Conservation (phyloP, 2,888 invertebrate species). For the Morpho helenor region DNA sequence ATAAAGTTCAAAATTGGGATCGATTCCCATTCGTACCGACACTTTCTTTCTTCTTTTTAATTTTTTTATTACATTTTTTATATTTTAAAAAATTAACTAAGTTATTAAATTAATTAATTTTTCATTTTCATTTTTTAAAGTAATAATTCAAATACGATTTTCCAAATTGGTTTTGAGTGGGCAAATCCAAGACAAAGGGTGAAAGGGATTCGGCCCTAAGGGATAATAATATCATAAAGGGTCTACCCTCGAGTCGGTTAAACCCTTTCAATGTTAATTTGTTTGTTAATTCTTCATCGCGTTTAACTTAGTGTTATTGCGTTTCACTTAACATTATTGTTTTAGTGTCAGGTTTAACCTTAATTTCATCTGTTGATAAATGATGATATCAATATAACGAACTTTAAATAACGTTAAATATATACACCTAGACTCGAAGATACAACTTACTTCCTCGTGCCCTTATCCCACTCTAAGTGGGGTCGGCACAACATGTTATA, state of each 20-base stretch:
- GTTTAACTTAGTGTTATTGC: constrained; percentile 23
- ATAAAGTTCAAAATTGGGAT: too few relatives aligned
- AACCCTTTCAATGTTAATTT: constrained; percentile 68
- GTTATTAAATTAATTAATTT: neutral
- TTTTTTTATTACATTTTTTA: too few relatives aligned
- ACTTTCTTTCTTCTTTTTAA: too few relatives aligned
- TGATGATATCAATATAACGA: neutral
- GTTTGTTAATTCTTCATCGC: constrained; percentile 63
- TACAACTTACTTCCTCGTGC: too few relatives aligned
- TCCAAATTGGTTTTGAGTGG: constrained; percentile 41
- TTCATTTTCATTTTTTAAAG: neutral
- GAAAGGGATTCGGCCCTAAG: constrained; percentile 44
- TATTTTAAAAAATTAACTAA: too few relatives aligned
- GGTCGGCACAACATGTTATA: too few relatives aligned
- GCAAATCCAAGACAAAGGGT: constrained; percentile 32
- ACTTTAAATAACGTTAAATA: too few relatives aligned
- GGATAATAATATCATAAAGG: constrained; percentile 67
- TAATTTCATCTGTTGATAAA: too few relatives aligned
- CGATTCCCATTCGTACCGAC: too few relatives aligned
- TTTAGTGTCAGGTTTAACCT: neutral
- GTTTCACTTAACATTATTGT: constrained; percentile 12
- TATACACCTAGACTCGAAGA: too few relatives aligned
- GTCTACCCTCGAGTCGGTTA: constrained; percentile 47
- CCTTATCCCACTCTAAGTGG: too few relatives aligned
- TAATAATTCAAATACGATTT: constrained; percentile 28